Percentiles rank a stretch among this genome's conserved stretches.
Evolutionary conservation across 2,797 vertebrate genomes (phyloP).

Genomic region (Crenuchus spilurus): DNA sequence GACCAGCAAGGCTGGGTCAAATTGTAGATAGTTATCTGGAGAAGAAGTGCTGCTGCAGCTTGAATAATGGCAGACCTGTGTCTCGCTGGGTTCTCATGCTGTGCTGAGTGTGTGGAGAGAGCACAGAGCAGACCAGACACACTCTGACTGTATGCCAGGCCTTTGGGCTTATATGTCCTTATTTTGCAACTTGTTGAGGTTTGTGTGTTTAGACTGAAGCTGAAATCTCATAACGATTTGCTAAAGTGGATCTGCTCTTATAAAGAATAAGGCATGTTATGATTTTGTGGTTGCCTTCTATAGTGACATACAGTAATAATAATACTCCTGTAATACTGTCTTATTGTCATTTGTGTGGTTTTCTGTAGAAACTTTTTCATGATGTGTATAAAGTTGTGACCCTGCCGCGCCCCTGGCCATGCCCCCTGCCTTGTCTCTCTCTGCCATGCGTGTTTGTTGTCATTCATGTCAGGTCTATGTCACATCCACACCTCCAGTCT

Average conservation of each 20-base stretch:
- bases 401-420: no score
- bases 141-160: background rate
- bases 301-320: no score
- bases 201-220: background rate
- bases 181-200: background rate
- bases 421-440: no score
- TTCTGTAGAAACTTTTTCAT: no score
- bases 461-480: no score
- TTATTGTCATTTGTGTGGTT: no score
- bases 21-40: slow-evolving; percentile 22
- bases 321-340: no score
- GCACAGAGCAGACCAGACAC: background rate
- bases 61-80: background rate
- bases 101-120: background rate
- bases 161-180: background rate
- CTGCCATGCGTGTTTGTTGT: no score
- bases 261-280: no score
- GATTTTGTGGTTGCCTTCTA: no score
- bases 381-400: no score
- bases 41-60: slow-evolving; percentile 2
- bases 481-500: no score
- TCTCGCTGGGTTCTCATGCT: background rate
- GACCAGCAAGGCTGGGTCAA: slow-evolving; percentile 22
- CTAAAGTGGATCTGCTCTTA: background rate
- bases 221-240: background rate